A percentile compares a stretch with the other conserved stretches of the same genome.
These are phyloP conservation scores for Ylistrum balloti DNA, from an alignment of 1,140 invertebrate genomes.

Conservation along the genomic window DNA sequence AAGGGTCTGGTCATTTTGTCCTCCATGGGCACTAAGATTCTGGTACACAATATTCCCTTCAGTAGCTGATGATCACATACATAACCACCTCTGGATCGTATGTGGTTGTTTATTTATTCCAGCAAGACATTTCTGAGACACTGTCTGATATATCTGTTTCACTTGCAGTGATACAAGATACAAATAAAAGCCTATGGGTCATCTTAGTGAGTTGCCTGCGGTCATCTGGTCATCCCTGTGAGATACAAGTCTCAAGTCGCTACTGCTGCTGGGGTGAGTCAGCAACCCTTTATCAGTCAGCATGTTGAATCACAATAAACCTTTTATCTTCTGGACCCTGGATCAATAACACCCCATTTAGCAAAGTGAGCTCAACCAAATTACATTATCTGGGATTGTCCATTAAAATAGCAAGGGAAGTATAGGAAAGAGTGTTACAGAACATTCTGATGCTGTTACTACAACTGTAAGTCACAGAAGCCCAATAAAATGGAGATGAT, in stretches of 20 bases:
- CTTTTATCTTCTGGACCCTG: slow-evolving; percentile 6
- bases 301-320: slow-evolving; percentile 39
- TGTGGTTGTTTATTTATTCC: too few species aligned
- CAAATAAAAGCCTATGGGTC: too few species aligned
- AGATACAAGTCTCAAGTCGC: neutral
- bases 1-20: too few species aligned
- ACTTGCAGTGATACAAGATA: too few species aligned
- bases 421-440: neutral
- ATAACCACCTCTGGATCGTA: too few species aligned
- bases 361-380: slow-evolving; percentile 4
- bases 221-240: neutral
- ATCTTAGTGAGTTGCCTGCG: neutral
- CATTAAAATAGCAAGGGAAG: neutral
- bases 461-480: neutral
- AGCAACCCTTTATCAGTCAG: slow-evolving; percentile 10
- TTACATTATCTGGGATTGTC: slow-evolving; percentile 1
- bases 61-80: too few species aligned
- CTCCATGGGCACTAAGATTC: too few species aligned
- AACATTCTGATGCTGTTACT: slow-evolving; percentile 7
- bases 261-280: slow-evolving; percentile 20
- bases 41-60: too few species aligned
- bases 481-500: neutral
- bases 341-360: slow-evolving; percentile 23
- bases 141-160: too few species aligned
- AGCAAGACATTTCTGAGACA: too few species aligned